These are phyloP conservation scores for Apomyelois bistriatella DNA, from an alignment of 2,888 invertebrate genomes.

Conservation along the genomic window DNA sequence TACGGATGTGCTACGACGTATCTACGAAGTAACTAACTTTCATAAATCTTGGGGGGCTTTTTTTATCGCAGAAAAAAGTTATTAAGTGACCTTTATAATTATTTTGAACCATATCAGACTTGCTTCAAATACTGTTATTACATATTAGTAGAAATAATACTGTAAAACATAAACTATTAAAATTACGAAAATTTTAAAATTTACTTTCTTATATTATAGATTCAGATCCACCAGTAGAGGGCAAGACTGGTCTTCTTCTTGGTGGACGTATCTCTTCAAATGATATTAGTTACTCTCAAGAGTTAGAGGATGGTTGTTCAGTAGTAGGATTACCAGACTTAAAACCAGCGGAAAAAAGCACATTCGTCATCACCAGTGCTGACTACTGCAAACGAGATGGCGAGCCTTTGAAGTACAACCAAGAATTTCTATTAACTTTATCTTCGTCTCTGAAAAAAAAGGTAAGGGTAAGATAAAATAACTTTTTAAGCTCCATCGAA, in stretches of 20 bases:
- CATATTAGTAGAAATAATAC: too few species aligned
- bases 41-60: too few species aligned
- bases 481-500: too few species aligned
- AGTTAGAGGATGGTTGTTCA: conserved; percentile 58
- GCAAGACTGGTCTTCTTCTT: conserved; percentile 52
- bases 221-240: conserved; percentile 50
- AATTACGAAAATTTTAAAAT: neutral
- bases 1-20: too few species aligned
- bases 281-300: conserved; percentile 60
- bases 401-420: conserved; percentile 62
- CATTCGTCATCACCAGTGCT: conserved; percentile 61
- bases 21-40: too few species aligned
- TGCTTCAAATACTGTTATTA: too few species aligned
- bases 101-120: too few species aligned
- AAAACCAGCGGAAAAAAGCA: conserved; percentile 42
- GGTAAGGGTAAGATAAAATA: conserved; percentile 30
- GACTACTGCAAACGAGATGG: conserved; percentile 64
- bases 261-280: conserved; percentile 62
- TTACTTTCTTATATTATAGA: conserved; percentile 31
- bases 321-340: conserved; percentile 41
- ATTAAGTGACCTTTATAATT: too few species aligned
- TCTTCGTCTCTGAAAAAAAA: conserved; percentile 53
- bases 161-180: neutral
- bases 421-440: conserved; percentile 62
- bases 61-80: too few species aligned